Conservation (phyloP, 1,140 invertebrate genomes). For the Bombus vancouverensis region DNA sequence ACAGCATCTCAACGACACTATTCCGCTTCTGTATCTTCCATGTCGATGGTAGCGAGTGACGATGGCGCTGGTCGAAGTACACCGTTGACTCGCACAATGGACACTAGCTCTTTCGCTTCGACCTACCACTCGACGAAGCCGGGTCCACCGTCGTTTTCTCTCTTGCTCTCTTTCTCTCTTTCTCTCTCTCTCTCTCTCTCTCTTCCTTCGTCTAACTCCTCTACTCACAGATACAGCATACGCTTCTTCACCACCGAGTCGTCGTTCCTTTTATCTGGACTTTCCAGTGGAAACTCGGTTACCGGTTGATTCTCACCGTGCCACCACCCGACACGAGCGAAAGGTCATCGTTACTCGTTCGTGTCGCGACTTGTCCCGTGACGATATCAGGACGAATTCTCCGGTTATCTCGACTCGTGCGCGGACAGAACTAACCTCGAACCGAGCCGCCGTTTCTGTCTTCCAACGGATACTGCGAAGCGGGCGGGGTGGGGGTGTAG, state of each 20-base stretch:
- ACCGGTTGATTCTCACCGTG: constrained; percentile 52
- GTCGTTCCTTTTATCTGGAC: constrained; percentile 15
- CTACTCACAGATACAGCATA: neutral
- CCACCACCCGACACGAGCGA: constrained; percentile 37
- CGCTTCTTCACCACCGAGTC: neutral
- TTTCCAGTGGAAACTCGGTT: constrained; percentile 33
- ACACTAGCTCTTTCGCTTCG: constrained; percentile 47
- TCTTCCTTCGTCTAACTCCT: neutral
- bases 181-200: neutral
- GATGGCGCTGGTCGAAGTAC: constrained; percentile 50
- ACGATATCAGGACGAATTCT: constrained; percentile 11
- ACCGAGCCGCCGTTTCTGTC: constrained; percentile 48
- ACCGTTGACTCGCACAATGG: constrained; percentile 54
- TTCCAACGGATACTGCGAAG: neutral
- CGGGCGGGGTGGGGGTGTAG: constrained; percentile 16
- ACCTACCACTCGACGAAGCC: neutral
- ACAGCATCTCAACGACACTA: constrained; percentile 64
- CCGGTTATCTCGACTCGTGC: constrained; percentile 50
- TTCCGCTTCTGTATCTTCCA: constrained; percentile 56
- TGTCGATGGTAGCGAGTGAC: constrained; percentile 50
- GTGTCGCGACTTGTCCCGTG: constrained; percentile 25
- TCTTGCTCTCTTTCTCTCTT: too few species aligned
- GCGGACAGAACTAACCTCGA: constrained; percentile 64
- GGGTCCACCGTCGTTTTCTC: neutral
- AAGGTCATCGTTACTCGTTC: constrained; percentile 54